Conservation (phyloP, 1,140 invertebrate species). For the Cydia splendana region DNA sequence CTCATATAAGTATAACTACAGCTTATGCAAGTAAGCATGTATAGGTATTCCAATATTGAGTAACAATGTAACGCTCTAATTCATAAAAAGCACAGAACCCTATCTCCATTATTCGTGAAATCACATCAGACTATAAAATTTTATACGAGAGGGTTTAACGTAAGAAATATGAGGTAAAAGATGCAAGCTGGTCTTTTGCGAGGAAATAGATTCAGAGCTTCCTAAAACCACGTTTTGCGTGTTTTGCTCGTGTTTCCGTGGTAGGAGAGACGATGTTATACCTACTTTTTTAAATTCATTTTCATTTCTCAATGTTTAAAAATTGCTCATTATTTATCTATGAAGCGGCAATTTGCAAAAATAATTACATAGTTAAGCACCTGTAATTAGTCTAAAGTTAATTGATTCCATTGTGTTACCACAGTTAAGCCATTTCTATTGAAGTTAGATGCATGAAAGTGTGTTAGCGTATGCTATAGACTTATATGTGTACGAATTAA, state of each 20-base stretch:
- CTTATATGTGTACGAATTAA: no score
- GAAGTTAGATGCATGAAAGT: no score
- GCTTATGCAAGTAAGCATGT: no score
- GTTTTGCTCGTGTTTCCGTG: background rate
- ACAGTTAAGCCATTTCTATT: no score
- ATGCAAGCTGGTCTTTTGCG: slow-evolving; percentile 20
- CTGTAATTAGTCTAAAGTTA: no score
- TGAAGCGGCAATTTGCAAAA: no score
- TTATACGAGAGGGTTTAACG: slow-evolving; percentile 16
- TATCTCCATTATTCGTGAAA: slow-evolving; percentile 9
- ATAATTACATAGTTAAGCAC: no score
- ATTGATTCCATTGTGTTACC: no score
- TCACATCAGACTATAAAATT: slow-evolving; percentile 18
- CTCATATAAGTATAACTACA: no score
- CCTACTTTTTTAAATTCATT: background rate
- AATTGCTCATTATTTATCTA: no score
- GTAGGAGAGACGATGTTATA: background rate
- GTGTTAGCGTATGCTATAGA: no score
- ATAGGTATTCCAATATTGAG: no score
- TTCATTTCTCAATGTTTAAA: background rate
- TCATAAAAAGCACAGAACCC: background rate
- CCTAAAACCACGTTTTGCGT: background rate
- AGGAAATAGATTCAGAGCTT: slow-evolving; percentile 8
- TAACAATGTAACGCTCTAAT: background rate
- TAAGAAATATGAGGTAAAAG: slow-evolving; percentile 22